A percentile compares a stretch with the other conserved stretches of the same genome.
Conservation (phyloP, 1,140 invertebrate genomes). For the Procambarus virginalis region DNA sequence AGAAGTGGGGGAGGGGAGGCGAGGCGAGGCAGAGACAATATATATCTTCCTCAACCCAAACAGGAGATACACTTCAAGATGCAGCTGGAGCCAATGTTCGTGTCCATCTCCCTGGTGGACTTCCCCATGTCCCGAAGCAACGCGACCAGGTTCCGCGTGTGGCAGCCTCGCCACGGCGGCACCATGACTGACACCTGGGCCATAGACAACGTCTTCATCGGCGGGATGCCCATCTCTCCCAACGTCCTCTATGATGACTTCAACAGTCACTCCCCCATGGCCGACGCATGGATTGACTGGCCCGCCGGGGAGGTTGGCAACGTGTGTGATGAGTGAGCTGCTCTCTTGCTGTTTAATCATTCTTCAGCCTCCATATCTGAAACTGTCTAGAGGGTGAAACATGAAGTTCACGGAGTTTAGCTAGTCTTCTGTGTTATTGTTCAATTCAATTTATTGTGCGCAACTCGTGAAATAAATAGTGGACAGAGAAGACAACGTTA, state of each 20-base stretch:
- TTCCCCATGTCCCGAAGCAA: constrained; percentile 72
- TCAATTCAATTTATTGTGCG: no score
- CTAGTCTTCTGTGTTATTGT: no score
- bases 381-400: no score
- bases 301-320: constrained; percentile 73
- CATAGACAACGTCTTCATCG: constrained; percentile 75
- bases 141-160: constrained; percentile 75
- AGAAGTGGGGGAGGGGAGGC: background rate
- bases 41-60: background rate
- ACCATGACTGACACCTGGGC: constrained; percentile 73
- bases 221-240: constrained; percentile 73
- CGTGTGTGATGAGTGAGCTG: constrained; percentile 73
- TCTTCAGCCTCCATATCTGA: no score
- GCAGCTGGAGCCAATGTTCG: constrained; percentile 72
- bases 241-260: constrained; percentile 74
- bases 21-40: background rate
- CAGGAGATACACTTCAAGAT: constrained; percentile 74
- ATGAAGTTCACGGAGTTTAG: no score
- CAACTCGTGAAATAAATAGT: no score
- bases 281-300: constrained; percentile 74
- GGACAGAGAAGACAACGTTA: no score
- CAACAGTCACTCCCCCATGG: constrained; percentile 69
- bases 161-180: constrained; percentile 75
- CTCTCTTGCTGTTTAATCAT: background rate
- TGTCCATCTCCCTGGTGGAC: constrained; percentile 69